These are phyloP conservation scores for Microctonus aethiopoides DNA, from an alignment of 2,888 invertebrate genomes.

Conservation along the genomic window DNA sequence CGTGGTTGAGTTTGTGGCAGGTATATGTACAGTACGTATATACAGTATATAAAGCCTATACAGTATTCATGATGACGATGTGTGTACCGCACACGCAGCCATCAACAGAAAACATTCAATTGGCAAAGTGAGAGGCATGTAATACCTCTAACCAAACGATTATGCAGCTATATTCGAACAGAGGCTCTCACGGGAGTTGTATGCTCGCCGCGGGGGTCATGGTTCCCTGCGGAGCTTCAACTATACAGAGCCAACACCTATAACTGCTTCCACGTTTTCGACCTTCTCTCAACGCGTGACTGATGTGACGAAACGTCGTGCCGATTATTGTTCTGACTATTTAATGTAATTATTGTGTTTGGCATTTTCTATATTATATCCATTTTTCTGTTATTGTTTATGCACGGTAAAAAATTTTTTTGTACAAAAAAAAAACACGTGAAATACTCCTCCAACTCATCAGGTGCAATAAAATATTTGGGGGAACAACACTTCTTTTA, in stretches of 20 bases:
- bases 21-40: background rate
- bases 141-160: slow-evolving; percentile 12
- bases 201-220: slow-evolving; percentile 64
- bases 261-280: slow-evolving; percentile 36
- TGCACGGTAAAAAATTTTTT: no score
- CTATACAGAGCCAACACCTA: slow-evolving; percentile 46
- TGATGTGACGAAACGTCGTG: slow-evolving; percentile 21
- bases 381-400: background rate
- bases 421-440: no score
- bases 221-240: slow-evolving; percentile 63
- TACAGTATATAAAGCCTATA: background rate
- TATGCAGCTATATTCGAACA: slow-evolving; percentile 55
- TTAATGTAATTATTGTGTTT: background rate
- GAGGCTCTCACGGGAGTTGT: slow-evolving; percentile 66
- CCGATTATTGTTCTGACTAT: slow-evolving; percentile 8
- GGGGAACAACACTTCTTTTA: no score
- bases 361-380: background rate
- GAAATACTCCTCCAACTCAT: no score
- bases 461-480: no score
- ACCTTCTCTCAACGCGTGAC: slow-evolving; percentile 21
- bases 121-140: background rate
- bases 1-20: background rate
- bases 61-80: background rate
- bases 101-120: background rate
- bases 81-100: background rate